Evolutionary conservation across 2,113 vertebrate genomes (phyloP).

Genomic region (Silurus meridionalis): DNA sequence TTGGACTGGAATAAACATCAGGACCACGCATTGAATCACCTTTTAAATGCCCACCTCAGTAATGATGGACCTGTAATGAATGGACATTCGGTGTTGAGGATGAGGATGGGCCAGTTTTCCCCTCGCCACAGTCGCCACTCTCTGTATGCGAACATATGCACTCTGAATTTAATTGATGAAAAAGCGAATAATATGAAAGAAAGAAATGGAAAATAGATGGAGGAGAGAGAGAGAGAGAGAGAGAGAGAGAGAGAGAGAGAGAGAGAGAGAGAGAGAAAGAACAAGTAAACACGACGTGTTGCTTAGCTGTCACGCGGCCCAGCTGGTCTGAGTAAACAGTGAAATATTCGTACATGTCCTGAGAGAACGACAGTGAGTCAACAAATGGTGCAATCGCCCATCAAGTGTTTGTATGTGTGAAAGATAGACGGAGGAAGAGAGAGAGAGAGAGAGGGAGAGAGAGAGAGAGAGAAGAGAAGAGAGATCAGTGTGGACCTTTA

Average conservation of each 20-base stretch:
- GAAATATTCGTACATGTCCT: background rate
- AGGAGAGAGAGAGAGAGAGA: background rate
- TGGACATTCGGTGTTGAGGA: no score
- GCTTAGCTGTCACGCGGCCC: background rate
- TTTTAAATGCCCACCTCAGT: no score
- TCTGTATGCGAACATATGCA: no score
- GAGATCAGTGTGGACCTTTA: background rate
- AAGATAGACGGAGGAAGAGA: background rate
- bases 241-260: background rate
- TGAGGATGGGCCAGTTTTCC: no score
- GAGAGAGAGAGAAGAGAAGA: background rate
- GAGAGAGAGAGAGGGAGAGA: no score
- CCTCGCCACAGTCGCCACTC: no score
- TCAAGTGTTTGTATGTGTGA: background rate
- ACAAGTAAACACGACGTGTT: background rate
- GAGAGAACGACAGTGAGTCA: background rate
- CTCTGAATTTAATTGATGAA: no score
- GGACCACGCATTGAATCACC: no score
- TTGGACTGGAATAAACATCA: no score
- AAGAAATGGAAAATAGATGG: background rate
- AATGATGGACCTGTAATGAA: no score
- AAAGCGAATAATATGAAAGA: background rate
- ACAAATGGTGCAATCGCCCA: background rate
- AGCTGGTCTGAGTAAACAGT: background rate
- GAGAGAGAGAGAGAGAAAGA: background rate